Evolutionary conservation across 2,113 vertebrate genomes (phyloP), one percentile per base, ranked within the genome.

Genomic region (Petroica traversi): DNA sequence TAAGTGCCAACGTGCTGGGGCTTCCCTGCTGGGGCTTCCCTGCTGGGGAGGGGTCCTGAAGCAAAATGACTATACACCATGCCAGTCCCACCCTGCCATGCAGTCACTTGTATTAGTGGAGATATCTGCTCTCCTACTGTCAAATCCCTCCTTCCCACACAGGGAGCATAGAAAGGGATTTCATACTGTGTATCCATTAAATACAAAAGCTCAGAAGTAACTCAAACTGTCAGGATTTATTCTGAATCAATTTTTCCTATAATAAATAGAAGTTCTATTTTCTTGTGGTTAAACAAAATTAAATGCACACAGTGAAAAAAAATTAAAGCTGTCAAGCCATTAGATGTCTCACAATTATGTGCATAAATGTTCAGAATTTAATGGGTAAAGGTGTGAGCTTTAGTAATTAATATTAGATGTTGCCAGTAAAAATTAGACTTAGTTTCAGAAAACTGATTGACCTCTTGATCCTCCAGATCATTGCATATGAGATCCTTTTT

Each of bases 341-440:
- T 95, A 87, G 71, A 81, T 96, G 88, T 96, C 52, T 96, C 92
- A 96, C 43, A 93, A 71, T 93, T 92, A 94, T 40, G 58, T 84
- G 64, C 87, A 95, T 93, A 97, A 96, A 91, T 91, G 58, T 92
- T 95, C 89, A 88, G 61, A 96, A 90, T 94, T 68, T 88, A 84
- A 85, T 59, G 17, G 80, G 68, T 85, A 95, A 95, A 95, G 89
- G 58, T 92, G 33, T 91, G 31, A 80, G 46, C 34, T 61, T 93
- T 93, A 94, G 94, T 97, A 97, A 97, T 98, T 97, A 97, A 93
- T 95, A 95, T 90, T 93, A 95, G 75, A 88, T 90, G 73, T 66
- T 96, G 66, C 71, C 90, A 89, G 79, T 82, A 97, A 97, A 97
- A 89, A 95, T 90, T 92, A 94, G 95, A 68, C 52, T 95, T 93